Evolutionary conservation across 2,888 invertebrate species (phyloP), one percentile per base, ranked within the genome.

Genomic region (Folsomia manolachei): DNA sequence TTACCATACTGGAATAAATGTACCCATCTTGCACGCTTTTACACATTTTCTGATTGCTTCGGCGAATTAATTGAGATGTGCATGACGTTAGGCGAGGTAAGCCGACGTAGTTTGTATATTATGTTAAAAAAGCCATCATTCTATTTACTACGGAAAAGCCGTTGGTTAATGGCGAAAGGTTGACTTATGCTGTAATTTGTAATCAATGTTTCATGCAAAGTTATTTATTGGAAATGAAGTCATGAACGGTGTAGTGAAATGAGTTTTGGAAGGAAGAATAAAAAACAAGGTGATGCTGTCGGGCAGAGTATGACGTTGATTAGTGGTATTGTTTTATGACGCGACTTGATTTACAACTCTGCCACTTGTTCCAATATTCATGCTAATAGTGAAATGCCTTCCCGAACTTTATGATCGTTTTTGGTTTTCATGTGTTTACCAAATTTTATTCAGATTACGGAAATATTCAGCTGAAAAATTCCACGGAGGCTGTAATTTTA

Each of bases 281-380:
- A 60, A 19, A 60, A n/a, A 60, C 19, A 11, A 7, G 62, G 62
- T 69, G 66, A 26, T 69, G 72, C 72, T 68, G 66, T 65, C 19
- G 69, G 75, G 72, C n/a, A 56, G 56, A 21, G 21, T 56, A 69
- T 69, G 75, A 69, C 69, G 53, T 72, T 61, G 63, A 71, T 69
- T 73, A 65, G 68, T 71, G 63, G 72, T 71, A 66, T 56, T 62
- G 70, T 71, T 71, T 72, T 71, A 75, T 71, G 75, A 72, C 72
- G 71, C 72, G 72, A 68, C 68, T 69, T 75, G 75, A 75, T 75
- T 75, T 75, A 75, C 69, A 23, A 14, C 63, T 24, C 14, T 24
- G 18, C 63, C 23, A 25, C 18, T 23, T 63, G 24, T 24, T 63
- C 23, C 18, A 9, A 66, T 52, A 24, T 24, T 66, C 53, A 19